Percentiles rank a stretch among this genome's conserved stretches.
These are phyloP conservation scores for Promerops cafer DNA, from an alignment of 2,113 vertebrate species.

Conservation along the genomic window DNA sequence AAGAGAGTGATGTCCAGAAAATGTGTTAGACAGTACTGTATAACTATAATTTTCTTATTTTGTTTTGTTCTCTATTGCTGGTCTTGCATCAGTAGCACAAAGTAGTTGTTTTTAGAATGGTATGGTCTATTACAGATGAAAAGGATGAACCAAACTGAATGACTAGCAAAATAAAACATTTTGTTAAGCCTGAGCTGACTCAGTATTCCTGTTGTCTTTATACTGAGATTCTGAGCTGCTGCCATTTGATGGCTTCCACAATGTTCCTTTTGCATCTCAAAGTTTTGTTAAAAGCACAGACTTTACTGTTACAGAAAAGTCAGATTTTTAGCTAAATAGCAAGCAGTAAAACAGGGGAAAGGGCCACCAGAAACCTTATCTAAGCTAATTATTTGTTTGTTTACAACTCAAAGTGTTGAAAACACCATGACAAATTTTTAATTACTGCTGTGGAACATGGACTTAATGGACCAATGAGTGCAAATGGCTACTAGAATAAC, in stretches of 20 bases:
- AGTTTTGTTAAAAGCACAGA: not conserved
- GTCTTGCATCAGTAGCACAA: not conserved
- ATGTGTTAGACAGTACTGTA: not conserved
- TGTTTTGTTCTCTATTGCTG: not conserved
- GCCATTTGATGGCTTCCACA: not conserved
- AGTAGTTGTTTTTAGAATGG: not conserved
- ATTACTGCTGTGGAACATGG: not conserved
- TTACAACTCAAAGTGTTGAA: not conserved
- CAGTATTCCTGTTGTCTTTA: not conserved
- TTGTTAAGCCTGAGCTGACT: not conserved
- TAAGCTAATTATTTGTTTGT: not conserved
- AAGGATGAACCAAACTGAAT: not conserved
- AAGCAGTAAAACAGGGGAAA: not conserved
- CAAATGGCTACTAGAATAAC: not conserved
- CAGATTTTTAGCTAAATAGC: not conserved
- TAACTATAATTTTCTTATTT: not conserved
- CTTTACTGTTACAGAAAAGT: not conserved
- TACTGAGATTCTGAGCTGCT: not conserved
- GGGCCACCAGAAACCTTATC: not conserved
- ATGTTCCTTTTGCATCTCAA: not conserved
- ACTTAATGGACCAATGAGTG: not conserved
- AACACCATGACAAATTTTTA: not conserved
- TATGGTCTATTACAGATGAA: not conserved
- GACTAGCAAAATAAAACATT: not conserved
- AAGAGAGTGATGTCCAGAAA: not conserved